phyloP scores from a whole-genome alignment of 2,113 vertebrate species.

The Alexandromys fortis region DNA sequence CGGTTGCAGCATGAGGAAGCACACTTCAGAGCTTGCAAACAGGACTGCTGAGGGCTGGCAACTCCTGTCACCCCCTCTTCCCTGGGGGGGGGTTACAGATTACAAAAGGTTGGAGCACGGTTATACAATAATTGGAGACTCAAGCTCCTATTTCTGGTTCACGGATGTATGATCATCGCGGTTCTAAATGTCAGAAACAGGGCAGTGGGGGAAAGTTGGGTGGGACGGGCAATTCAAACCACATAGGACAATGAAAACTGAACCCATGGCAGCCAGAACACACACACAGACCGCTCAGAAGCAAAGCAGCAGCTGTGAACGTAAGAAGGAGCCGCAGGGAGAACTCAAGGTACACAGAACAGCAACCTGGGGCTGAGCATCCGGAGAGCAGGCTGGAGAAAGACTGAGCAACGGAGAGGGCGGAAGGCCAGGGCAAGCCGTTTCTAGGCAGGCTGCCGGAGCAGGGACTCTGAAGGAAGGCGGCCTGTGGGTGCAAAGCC shows the following conservation, averaged over 20 bases:
- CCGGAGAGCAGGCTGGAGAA: neutral
- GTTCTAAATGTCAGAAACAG: neutral
- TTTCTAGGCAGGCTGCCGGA: neutral
- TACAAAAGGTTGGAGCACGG: neutral
- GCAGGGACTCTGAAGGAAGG: neutral
- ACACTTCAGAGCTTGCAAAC: neutral
- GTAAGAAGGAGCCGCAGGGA: neutral
- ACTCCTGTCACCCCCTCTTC: neutral
- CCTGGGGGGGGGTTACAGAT: neutral
- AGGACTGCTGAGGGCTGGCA: neutral
- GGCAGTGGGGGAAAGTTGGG: neutral
- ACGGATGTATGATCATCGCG: neutral
- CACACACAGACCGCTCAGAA: neutral
- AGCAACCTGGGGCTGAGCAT: neutral
- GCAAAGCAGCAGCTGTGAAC: neutral
- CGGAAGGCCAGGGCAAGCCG: neutral
- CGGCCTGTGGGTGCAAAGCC: neutral
- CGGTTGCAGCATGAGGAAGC: neutral
- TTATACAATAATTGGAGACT: neutral
- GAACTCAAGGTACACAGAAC: neutral
- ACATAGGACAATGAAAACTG: neutral
- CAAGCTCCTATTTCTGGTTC: neutral
- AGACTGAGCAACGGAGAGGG: neutral
- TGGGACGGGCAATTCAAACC: neutral
- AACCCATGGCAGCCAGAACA: neutral